Conservation (phyloP, 64 coral and sea anemone genomes). For the Pachyseris speciosa region DNA sequence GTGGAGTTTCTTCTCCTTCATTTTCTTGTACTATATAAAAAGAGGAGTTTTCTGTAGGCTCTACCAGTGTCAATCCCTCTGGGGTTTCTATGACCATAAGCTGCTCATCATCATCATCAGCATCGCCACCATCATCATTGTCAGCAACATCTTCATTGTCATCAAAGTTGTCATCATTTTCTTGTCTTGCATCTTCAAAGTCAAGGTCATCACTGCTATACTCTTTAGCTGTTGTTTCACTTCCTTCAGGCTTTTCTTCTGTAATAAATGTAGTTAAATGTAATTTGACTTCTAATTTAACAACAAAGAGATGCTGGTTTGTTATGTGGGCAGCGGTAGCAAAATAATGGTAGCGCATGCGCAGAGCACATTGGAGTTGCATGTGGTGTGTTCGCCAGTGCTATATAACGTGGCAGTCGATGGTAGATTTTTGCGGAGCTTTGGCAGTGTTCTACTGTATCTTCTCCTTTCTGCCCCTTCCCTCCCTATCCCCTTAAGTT, state of each 20-base stretch:
- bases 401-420: no score
- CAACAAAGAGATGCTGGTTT: neutral
- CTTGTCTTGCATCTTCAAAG: slow-evolving; percentile 13
- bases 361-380: no score
- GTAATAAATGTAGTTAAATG: neutral
- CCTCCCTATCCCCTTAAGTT: no score
- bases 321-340: neutral
- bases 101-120: slow-evolving; percentile 58
- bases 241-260: slow-evolving; percentile 8
- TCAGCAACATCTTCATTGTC: slow-evolving; percentile 30
- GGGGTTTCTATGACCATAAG: slow-evolving; percentile 88
- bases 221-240: neutral
- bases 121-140: slow-evolving; percentile 32
- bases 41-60: slow-evolving; percentile 65
- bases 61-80: slow-evolving; percentile 87
- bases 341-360: no score
- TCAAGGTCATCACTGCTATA: slow-evolving; percentile 8
- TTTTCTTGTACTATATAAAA: slow-evolving; percentile 73
- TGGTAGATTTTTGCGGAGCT: no score
- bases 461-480: no score
- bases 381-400: no score
- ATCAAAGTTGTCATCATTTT: neutral
- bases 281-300: neutral
- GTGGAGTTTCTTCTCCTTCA: slow-evolving; percentile 76
- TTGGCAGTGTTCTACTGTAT: no score